Evolutionary conservation across 2,113 vertebrate species (phyloP), one percentile per base, ranked within the genome.

Genomic region (Catharus minimus): DNA sequence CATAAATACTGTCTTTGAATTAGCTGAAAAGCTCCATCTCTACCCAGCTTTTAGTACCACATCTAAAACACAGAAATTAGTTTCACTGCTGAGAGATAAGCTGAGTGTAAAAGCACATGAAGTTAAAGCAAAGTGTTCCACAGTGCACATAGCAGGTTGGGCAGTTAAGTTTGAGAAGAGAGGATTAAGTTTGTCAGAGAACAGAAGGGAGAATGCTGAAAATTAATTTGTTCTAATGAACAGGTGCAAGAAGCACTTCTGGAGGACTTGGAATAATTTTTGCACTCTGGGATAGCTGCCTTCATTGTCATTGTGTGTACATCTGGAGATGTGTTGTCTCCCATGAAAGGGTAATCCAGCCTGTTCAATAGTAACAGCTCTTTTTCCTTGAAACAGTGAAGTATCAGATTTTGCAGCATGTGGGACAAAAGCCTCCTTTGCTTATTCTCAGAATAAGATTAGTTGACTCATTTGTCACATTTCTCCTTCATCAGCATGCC

Each of bases 341-440:
- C 21, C 18, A 24, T 75, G 58, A 89, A 94, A 93, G 75, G 30
- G 39, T 88, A 82, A 82, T 90, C 76, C 55, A 96, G 79, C 17
- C 64, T 86, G n/a, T 88, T 90, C 53, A 86, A 52, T 75, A 90
- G 56, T 82, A 91, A 43, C 72, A 72, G 44, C 66, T 92, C 91
- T 91, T 91, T 94, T 80, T 86, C 80, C 58, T 92, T 56, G 44
- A 92, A 91, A 97, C 90, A 96, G 82, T 91, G 53, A 84, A 78
- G 64, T 93, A 65, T 94, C 93, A 80, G 82, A 94, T 94, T 95
- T 93, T 88, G 53, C 50, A 67, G 71, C 13, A 9, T 88, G 39
- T 24, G 30, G 81, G 66, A 97, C 89, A 94, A 93, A 95, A 93
- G 82, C 46, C 33, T 74, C 47, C 65, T 81, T 94, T 84, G 44